Evolutionary conservation across 1,140 invertebrate genomes (phyloP).

Genomic region (Drosophila nebulosa): DNA sequence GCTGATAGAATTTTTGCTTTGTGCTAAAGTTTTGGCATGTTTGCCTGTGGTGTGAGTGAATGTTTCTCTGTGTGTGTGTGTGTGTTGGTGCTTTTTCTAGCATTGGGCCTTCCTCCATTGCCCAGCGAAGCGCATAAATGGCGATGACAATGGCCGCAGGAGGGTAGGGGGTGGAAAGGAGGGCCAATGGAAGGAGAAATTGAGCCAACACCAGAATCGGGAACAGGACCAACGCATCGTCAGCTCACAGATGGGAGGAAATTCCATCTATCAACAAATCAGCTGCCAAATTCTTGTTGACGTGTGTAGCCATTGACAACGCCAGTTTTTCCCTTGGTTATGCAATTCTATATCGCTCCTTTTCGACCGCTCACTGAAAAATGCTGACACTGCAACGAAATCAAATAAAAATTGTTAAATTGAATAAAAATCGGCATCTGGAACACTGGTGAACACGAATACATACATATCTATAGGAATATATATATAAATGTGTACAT

Average conservation of each 20-base stretch:
- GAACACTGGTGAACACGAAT: slow-evolving; percentile 29
- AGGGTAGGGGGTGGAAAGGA: background rate
- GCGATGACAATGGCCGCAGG: slow-evolving; percentile 73
- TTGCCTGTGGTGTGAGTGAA: background rate
- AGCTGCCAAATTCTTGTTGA: slow-evolving; percentile 75
- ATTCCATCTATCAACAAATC: slow-evolving; percentile 76
- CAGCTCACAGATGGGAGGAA: slow-evolving; percentile 31
- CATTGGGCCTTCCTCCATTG: slow-evolving; percentile 12
- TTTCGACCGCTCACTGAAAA: slow-evolving; percentile 16
- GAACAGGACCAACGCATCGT: background rate
- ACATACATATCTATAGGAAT: background rate
- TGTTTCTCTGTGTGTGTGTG: background rate
- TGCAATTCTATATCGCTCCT: background rate
- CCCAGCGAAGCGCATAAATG: slow-evolving; percentile 70
- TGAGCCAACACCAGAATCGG: background rate
- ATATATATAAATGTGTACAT: slow-evolving; percentile 25
- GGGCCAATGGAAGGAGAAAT: background rate
- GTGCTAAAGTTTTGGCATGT: slow-evolving; percentile 59
- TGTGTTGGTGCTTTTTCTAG: background rate
- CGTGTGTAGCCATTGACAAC: slow-evolving; percentile 73
- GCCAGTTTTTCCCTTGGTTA: slow-evolving; percentile 14
- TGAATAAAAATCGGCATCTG: slow-evolving; percentile 74
- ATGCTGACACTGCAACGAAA: slow-evolving; percentile 59
- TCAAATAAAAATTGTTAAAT: slow-evolving; percentile 78
- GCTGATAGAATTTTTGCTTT: slow-evolving; percentile 69